Conservation (phyloP, 2,888 invertebrate genomes). For the Rotaria magnacalcarata region DNA sequence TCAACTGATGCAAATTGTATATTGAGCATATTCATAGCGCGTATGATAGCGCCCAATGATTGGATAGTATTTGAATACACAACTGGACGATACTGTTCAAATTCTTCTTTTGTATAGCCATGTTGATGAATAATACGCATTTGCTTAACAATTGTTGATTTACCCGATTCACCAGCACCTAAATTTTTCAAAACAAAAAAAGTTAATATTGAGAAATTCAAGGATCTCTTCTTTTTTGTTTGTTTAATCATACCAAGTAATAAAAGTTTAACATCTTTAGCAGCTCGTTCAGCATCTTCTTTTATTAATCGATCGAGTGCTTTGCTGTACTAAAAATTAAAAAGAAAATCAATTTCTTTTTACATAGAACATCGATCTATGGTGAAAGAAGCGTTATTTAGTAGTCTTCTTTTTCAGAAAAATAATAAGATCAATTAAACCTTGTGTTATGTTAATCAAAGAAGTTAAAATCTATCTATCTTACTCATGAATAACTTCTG, state of each 20-base stretch:
- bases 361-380: no score
- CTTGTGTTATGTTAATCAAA: not conserved
- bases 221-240: not conserved
- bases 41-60: slow-evolving; percentile 80
- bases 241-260: slow-evolving; percentile 72
- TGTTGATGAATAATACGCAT: slow-evolving; percentile 79
- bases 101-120: slow-evolving; percentile 81
- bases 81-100: slow-evolving; percentile 80
- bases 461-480: not conserved
- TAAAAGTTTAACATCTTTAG: slow-evolving; percentile 95
- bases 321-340: slow-evolving; percentile 66
- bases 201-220: not conserved
- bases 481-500: not conserved
- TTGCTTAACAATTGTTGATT: slow-evolving; percentile 62
- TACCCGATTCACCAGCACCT: slow-evolving; percentile 64
- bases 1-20: slow-evolving; percentile 64
- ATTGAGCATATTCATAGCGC: slow-evolving; percentile 80
- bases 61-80: slow-evolving; percentile 81
- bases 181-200: not conserved
- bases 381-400: no score
- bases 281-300: slow-evolving; percentile 94
- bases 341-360: no score
- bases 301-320: slow-evolving; percentile 95
- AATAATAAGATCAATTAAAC: not conserved
- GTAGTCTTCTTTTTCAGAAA: not conserved